Percentiles rank a stretch among this genome's conserved stretches.
These are phyloP conservation scores for Eufriesea mexicana DNA, from an alignment of 1,140 invertebrate species.

Conservation along the genomic window DNA sequence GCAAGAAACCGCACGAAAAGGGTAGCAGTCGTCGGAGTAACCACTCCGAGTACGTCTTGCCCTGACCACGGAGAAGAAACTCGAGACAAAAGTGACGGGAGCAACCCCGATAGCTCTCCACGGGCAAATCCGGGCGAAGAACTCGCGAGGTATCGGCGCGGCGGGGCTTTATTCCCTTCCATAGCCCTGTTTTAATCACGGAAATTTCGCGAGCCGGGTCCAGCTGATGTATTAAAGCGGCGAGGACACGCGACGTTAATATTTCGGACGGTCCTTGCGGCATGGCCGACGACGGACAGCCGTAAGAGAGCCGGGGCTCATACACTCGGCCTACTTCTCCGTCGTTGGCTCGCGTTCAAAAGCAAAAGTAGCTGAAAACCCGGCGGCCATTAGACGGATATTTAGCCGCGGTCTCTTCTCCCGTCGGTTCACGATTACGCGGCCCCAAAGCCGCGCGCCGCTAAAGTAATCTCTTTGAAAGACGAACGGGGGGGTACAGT, in stretches of 20 bases:
- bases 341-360: constrained; percentile 58
- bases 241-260: constrained; percentile 57
- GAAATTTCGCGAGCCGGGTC: background rate
- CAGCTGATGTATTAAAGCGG: constrained; percentile 55
- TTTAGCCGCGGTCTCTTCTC: constrained; percentile 34
- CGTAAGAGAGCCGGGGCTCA: constrained; percentile 21
- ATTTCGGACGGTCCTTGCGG: constrained; percentile 48
- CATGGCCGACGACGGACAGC: constrained; percentile 4
- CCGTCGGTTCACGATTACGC: constrained; percentile 44
- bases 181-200: constrained; percentile 46
- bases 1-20: too few species aligned
- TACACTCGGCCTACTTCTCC: constrained; percentile 48
- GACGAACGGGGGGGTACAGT: constrained; percentile 36
- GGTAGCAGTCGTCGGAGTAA: too few species aligned
- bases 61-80: too few species aligned
- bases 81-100: too few species aligned
- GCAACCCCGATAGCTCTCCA: background rate
- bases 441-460: constrained; percentile 23
- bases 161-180: background rate
- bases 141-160: background rate
- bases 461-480: constrained; percentile 59
- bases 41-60: too few species aligned
- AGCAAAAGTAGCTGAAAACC: constrained; percentile 62
- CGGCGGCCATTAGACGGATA: constrained; percentile 62
- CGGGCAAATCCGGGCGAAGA: background rate